Evolutionary conservation across 2,888 invertebrate genomes (phyloP).

Genomic region (Muschampia plurimacula): DNA sequence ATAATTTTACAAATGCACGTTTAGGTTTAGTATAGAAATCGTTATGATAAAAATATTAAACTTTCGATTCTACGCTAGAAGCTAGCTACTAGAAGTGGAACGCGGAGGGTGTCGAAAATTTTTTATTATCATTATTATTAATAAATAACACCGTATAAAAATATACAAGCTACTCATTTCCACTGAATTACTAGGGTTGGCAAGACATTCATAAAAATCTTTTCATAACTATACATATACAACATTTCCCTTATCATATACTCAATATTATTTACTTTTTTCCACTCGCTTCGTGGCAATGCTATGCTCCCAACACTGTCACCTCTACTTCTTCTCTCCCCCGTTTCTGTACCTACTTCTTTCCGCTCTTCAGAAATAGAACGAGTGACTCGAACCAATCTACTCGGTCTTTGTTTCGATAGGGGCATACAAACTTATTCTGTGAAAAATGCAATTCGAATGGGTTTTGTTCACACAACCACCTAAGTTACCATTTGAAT

Average conservation of each 20-base stretch:
- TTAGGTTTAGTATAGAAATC: slow-evolving; percentile 48
- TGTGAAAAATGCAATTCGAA: slow-evolving; percentile 34
- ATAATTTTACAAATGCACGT: slow-evolving; percentile 62
- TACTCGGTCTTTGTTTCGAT: slow-evolving; percentile 43
- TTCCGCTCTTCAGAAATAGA: slow-evolving; percentile 45
- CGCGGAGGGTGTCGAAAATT: slow-evolving; percentile 8
- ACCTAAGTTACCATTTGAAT: slow-evolving; percentile 43
- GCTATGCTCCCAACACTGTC: slow-evolving; percentile 74
- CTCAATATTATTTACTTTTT: slow-evolving; percentile 71
- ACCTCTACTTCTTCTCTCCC: slow-evolving; percentile 54
- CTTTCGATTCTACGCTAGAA: neutral
- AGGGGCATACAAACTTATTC: slow-evolving; percentile 29
- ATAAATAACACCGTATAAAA: neutral
- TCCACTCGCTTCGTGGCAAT: slow-evolving; percentile 81
- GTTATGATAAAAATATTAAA: slow-evolving; percentile 13
- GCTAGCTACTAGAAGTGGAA: slow-evolving; percentile 1
- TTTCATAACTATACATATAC: slow-evolving; percentile 40
- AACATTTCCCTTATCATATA: slow-evolving; percentile 63
- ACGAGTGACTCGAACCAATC: slow-evolving; percentile 30
- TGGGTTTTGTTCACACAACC: slow-evolving; percentile 9
- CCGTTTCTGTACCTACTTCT: slow-evolving; percentile 49
- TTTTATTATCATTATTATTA: slow-evolving; percentile 1
- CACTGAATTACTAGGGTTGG: slow-evolving; percentile 10
- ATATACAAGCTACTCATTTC: slow-evolving; percentile 18
- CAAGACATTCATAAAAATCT: slow-evolving; percentile 23